A percentile compares a stretch with the other conserved stretches of the same genome.
Conservation (phyloP, 53 echinoderm and acorn worm species). For the Arbacia lixula region DNA sequence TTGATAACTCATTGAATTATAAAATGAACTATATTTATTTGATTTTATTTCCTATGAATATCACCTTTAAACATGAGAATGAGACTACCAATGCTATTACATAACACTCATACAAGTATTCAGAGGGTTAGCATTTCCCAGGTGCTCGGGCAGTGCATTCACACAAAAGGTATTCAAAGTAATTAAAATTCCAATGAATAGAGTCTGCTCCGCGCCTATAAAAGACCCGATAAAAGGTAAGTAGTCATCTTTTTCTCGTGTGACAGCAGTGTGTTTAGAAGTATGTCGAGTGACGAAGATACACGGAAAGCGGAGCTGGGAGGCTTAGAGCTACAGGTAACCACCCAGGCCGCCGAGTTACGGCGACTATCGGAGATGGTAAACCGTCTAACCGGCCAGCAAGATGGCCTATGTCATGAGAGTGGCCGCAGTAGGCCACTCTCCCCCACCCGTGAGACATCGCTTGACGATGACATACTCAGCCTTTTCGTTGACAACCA, state of each 20-base stretch:
- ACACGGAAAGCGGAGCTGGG: not conserved
- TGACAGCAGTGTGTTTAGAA: conserved; percentile 14
- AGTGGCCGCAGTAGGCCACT: not conserved
- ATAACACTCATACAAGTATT: too few species aligned
- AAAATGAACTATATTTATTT: too few species aligned
- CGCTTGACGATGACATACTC: not conserved
- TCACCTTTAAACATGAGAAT: too few species aligned
- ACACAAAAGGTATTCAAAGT: too few species aligned
- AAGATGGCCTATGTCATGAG: not conserved
- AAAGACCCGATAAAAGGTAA: not conserved
- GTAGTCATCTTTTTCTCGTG: conserved; percentile 24
- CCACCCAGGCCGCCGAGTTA: conserved; percentile 4
- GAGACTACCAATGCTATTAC: too few species aligned
- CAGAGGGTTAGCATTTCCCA: too few species aligned
- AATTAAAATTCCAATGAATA: too few species aligned
- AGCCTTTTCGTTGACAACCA: not conserved
- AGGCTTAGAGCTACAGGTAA: not conserved
- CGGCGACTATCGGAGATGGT: conserved; percentile 10
- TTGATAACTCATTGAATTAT: too few species aligned
- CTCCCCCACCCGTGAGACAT: not conserved
- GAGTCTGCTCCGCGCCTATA: too few species aligned
- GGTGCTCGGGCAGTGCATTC: too few species aligned
- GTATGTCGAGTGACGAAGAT: conserved; percentile 13
- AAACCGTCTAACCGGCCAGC: not conserved
- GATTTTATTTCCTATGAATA: too few species aligned